Conservation (phyloP, 1,140 invertebrate species). For the Bombyx mandarina region DNA sequence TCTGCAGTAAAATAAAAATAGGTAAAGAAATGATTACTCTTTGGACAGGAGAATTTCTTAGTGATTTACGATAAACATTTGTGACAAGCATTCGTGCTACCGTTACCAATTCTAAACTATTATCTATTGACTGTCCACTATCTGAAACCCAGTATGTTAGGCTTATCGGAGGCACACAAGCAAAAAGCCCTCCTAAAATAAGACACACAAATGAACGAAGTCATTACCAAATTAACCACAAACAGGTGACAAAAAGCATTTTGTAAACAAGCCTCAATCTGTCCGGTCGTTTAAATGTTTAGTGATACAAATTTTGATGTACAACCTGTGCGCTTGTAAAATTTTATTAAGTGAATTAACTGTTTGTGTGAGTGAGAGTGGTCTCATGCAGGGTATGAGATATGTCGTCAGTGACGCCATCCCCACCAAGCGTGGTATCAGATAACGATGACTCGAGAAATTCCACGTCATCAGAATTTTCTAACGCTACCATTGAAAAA, state of each 20-base stretch:
- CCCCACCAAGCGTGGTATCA: constrained; percentile 37
- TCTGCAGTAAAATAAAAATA: no score
- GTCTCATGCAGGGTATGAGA: constrained; percentile 4
- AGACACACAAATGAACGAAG: constrained; percentile 54
- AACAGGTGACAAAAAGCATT: constrained; percentile 64
- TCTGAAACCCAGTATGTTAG: constrained; percentile 55
- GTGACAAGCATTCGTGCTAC: constrained; percentile 56
- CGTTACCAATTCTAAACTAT: constrained; percentile 54
- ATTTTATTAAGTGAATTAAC: constrained; percentile 3
- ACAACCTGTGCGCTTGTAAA: constrained; percentile 1
- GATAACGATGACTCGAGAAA: constrained; percentile 44
- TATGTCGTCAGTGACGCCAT: constrained; percentile 41
- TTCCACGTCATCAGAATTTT: constrained; percentile 37
- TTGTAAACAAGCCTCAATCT: constrained; percentile 61
- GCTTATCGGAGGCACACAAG: constrained; percentile 60
- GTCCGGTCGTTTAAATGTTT: constrained; percentile 41
- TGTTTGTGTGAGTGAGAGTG: constrained; percentile 12
- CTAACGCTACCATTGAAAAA: constrained; percentile 19
- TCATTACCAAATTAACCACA: constrained; percentile 68
- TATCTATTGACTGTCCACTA: constrained; percentile 52
- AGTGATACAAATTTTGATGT: constrained; percentile 19
- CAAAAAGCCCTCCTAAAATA: constrained; percentile 36
- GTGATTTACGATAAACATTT: constrained; percentile 5
- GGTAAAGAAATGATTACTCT: no score
- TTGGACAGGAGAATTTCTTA: no score